Evolutionary conservation across 2,888 invertebrate species (phyloP).

Genomic region (Cerastis rubricosa): DNA sequence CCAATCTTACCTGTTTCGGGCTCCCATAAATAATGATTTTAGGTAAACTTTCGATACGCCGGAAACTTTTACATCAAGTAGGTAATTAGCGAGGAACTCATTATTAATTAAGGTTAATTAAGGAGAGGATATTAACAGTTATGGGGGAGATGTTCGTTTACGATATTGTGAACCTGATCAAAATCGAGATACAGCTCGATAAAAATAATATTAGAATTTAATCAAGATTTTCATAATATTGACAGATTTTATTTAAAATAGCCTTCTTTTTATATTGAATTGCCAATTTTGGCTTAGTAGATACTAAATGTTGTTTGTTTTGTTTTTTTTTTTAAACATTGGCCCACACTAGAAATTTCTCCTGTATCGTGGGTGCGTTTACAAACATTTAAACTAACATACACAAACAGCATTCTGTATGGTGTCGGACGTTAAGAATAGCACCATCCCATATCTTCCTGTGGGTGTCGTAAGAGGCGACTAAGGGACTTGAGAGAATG

Average conservation of each 20-base stretch:
- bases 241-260: background rate
- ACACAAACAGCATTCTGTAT: too few relatives aligned
- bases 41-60: constrained; percentile 37
- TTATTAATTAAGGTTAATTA: constrained; percentile 26
- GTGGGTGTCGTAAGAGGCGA: too few relatives aligned
- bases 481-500: too few relatives aligned
- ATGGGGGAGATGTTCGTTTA: background rate
- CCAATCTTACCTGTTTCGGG: constrained; percentile 6
- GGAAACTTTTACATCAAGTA: constrained; percentile 44
- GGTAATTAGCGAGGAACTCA: constrained; percentile 44
- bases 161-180: background rate
- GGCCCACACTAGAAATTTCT: too few relatives aligned
- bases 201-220: background rate
- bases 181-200: background rate
- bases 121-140: constrained; percentile 1
- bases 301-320: too few relatives aligned
- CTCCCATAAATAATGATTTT: constrained; percentile 36
- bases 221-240: background rate
- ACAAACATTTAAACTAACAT: too few relatives aligned
- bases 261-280: too few relatives aligned
- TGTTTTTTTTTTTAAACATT: too few relatives aligned
- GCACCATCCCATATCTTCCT: too few relatives aligned
- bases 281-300: background rate
- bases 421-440: too few relatives aligned
- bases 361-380: too few relatives aligned